A percentile compares a stretch with the other conserved stretches of the same genome.
Evolutionary conservation across 2,113 vertebrate genomes (phyloP).

Genomic region (Tragelaphus imberbis): DNA sequence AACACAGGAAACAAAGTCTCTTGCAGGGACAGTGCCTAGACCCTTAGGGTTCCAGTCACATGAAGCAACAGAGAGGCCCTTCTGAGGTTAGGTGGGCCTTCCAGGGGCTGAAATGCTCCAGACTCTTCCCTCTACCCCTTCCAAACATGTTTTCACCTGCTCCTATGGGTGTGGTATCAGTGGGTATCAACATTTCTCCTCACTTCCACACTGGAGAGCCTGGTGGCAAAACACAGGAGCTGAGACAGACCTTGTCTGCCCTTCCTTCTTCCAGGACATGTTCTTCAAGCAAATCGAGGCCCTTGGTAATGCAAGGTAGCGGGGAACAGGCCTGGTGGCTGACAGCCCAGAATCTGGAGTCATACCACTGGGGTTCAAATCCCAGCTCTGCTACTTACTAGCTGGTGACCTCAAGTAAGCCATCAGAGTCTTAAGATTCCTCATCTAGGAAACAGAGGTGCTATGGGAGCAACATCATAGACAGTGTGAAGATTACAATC

Average conservation of each 20-base stretch:
- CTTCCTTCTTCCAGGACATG: not conserved
- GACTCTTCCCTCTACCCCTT: not conserved
- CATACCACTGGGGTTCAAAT: not conserved
- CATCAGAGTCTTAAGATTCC: not conserved
- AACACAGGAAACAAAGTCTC: not conserved
- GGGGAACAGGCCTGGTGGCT: not conserved
- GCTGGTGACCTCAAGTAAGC: not conserved
- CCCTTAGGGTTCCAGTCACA: not conserved
- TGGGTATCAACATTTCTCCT: not conserved
- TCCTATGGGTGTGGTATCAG: not conserved
- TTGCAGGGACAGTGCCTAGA: not conserved
- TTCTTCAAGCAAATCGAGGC: not conserved
- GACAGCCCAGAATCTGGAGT: not conserved
- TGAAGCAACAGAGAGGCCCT: not conserved
- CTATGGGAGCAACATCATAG: not conserved
- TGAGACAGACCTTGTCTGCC: not conserved
- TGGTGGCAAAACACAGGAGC: not conserved
- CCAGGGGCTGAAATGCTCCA: not conserved
- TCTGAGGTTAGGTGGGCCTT: not conserved
- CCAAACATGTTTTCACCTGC: not conserved
- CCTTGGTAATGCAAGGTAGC: not conserved
- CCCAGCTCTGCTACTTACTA: not conserved
- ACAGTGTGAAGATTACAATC: not conserved
- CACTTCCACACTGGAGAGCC: not conserved
- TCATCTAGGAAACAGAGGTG: not conserved